Conservation (phyloP, 2,888 invertebrate species). For the Cinara cedri region DNA sequence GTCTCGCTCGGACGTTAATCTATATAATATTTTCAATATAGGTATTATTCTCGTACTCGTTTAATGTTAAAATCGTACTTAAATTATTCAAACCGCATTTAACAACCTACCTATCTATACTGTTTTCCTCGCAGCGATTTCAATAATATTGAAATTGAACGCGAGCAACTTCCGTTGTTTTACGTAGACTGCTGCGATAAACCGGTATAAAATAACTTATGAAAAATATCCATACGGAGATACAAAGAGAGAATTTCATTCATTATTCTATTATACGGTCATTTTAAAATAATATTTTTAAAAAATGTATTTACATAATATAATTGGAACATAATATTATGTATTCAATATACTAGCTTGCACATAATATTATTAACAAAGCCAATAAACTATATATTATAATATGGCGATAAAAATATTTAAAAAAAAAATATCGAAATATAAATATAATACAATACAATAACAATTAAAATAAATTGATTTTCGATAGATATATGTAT, state of each 20-base stretch:
- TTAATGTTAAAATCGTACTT: too few species aligned
- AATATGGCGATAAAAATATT: too few species aligned
- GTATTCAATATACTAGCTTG: too few species aligned
- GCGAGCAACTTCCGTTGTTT: not conserved
- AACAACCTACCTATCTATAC: too few species aligned
- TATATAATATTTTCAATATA: not conserved
- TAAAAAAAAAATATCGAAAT: too few species aligned
- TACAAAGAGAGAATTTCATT: not conserved
- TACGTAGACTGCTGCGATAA: not conserved
- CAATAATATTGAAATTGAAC: not conserved
- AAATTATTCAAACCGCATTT: too few species aligned
- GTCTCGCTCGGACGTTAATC: not conserved
- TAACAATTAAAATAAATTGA: too few species aligned
- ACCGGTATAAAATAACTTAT: not conserved
- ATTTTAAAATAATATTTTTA: conserved; percentile 2
- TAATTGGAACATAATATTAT: not conserved
- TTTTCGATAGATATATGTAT: too few species aligned
- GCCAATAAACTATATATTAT: too few species aligned
- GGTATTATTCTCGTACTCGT: too few species aligned
- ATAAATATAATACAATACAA: not conserved
- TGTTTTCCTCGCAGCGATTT: not conserved
- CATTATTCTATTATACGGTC: conserved; percentile 3
- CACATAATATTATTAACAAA: too few species aligned
- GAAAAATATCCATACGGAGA: too few species aligned
- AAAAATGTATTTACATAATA: conserved; percentile 24